Evolutionary conservation across 2,113 vertebrate genomes (phyloP).

Genomic region (Setophaga coronata): DNA sequence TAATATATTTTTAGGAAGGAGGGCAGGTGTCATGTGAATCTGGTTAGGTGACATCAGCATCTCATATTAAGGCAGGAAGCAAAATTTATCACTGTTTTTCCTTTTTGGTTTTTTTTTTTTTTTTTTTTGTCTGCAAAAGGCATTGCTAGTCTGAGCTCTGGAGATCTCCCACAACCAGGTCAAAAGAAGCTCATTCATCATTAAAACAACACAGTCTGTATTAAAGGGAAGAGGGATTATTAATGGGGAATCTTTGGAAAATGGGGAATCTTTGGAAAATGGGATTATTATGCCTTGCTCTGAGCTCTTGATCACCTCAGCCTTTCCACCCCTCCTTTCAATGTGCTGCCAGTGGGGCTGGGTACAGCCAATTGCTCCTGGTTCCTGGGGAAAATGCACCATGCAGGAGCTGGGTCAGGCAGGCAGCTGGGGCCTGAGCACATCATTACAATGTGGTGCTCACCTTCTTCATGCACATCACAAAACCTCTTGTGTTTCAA

Average conservation of each 20-base stretch:
- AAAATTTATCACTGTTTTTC: neutral
- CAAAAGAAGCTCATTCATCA: neutral
- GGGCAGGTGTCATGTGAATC: neutral
- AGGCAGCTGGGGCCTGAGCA: neutral
- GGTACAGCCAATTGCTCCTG: neutral
- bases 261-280: neutral
- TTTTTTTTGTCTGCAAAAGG: neutral
- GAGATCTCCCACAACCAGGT: neutral
- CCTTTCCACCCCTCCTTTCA: neutral
- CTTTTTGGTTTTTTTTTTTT: too few relatives aligned
- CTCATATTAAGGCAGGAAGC: neutral
- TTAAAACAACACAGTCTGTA: neutral
- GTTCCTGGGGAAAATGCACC: neutral
- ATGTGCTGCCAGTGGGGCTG: accelerated
- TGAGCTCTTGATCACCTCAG: neutral
- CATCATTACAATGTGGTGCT: accelerated
- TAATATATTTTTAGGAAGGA: neutral
- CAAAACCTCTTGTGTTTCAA: neutral
- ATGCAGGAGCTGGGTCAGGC: neutral
- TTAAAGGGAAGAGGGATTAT: neutral
- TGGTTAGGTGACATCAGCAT: neutral
- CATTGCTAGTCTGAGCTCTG: neutral
- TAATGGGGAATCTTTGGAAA: neutral
- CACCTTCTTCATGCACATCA: neutral
- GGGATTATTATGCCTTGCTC: neutral